Evolutionary conservation across 2,113 vertebrate genomes (phyloP).

Genomic region (Lycaon pictus): DNA sequence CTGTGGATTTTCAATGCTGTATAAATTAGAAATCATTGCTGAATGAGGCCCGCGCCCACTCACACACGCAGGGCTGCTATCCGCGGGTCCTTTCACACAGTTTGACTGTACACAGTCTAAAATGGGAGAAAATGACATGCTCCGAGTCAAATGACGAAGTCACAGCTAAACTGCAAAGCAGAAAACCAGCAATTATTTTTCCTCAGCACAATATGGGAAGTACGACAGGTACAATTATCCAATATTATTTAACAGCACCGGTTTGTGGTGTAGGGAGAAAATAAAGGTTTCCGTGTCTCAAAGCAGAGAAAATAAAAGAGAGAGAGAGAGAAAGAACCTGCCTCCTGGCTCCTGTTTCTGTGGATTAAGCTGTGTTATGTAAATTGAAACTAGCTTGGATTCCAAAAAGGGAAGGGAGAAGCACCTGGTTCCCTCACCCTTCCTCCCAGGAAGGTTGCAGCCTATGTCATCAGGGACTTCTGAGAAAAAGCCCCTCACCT

Average conservation of each 20-base stretch:
- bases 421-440: background rate
- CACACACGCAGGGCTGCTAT: slow-evolving; percentile 82
- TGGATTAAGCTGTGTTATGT: slow-evolving; percentile 63
- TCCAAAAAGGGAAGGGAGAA: slow-evolving; percentile 4
- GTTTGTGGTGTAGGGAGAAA: slow-evolving; percentile 80
- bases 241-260: slow-evolving; percentile 84
- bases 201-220: slow-evolving; percentile 76
- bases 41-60: slow-evolving; percentile 87
- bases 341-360: slow-evolving; percentile 46
- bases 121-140: slow-evolving; percentile 75
- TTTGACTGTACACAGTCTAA: slow-evolving; percentile 72
- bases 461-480: background rate
- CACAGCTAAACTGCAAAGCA: slow-evolving; percentile 67
- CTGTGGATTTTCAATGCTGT: slow-evolving; percentile 84
- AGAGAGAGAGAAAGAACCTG: slow-evolving; percentile 16
- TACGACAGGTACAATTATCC: slow-evolving; percentile 85
- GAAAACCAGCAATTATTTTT: slow-evolving; percentile 87
- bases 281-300: slow-evolving; percentile 80
- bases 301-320: background rate
- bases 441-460: fast-evolving
- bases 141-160: slow-evolving; percentile 75
- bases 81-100: slow-evolving; percentile 84
- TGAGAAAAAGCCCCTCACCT: background rate
- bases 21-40: slow-evolving; percentile 88
- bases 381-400: slow-evolving; percentile 75